These are phyloP conservation scores for Micrasema longulum DNA, from an alignment of 1,140 invertebrate genomes.

Conservation along the genomic window DNA sequence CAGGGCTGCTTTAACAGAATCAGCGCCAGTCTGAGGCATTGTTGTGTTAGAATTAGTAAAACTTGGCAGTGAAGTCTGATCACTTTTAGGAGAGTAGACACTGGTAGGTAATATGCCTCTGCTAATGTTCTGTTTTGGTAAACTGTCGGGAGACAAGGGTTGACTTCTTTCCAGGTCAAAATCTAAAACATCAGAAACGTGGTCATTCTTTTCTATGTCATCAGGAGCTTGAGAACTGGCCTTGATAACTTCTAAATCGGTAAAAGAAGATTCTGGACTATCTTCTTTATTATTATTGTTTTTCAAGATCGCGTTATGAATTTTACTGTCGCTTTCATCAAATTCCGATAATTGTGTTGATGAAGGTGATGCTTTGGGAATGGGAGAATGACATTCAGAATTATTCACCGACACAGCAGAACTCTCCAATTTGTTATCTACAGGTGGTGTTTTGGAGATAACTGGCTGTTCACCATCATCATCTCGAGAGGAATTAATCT, in stretches of 20 bases:
- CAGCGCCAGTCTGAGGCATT: constrained; percentile 28
- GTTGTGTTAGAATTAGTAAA: constrained; percentile 4
- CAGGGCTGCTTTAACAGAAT: constrained; percentile 55
- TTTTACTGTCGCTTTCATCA: constrained; percentile 2
- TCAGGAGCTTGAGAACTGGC: no score
- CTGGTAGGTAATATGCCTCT: neutral
- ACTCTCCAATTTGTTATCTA: constrained; percentile 6
- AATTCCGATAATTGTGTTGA: neutral
- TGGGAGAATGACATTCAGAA: neutral
- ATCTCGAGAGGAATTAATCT: constrained; percentile 1
- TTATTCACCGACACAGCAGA: neutral
- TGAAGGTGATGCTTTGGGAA: constrained; percentile 10
- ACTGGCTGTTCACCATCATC: neutral
- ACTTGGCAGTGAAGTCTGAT: neutral
- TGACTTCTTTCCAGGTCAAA: neutral
- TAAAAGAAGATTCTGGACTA: constrained; percentile 1
- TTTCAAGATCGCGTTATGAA: constrained; percentile 15
- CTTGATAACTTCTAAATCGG: neutral
- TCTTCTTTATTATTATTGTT: constrained; percentile 33
- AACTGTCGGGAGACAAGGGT: neutral
- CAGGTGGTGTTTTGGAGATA: neutral
- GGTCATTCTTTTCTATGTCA: no score
- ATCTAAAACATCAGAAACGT: neutral
- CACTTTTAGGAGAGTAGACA: neutral
- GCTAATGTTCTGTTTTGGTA: neutral